phyloP scores from a whole-genome alignment of 1,140 invertebrate genomes.

The Orussus abietinus region DNA sequence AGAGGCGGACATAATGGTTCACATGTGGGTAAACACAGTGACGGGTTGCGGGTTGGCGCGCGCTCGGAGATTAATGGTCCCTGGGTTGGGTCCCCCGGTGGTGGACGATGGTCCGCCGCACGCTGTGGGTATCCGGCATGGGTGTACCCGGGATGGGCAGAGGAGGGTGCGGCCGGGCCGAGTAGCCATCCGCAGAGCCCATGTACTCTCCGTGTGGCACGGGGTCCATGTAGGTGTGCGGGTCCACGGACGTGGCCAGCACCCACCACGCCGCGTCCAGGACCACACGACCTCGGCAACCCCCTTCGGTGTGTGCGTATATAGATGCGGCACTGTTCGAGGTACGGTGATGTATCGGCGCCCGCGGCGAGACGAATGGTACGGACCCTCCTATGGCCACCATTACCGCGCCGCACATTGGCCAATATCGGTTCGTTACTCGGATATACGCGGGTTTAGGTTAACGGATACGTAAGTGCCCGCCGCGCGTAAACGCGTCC shows the following conservation, averaged over 20 bases:
- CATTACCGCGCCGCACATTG: conserved; percentile 43
- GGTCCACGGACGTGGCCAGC: too few species aligned
- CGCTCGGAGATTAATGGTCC: conserved; percentile 50
- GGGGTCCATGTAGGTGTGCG: conserved; percentile 23
- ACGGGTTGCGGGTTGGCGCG: conserved; percentile 52
- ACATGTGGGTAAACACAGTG: conserved; percentile 55
- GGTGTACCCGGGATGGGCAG: conserved; percentile 13
- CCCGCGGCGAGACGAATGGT: conserved; percentile 49
- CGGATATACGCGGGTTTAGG: background rate
- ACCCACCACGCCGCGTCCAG: too few species aligned
- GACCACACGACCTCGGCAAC: too few species aligned
- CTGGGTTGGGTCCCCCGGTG: conserved; percentile 37
- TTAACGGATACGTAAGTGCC: too few species aligned
- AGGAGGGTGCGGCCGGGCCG: conserved; percentile 41
- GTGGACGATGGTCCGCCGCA: too few species aligned
- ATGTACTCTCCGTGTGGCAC: conserved; percentile 35
- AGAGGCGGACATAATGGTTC: conserved; percentile 52
- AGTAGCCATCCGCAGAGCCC: conserved; percentile 42
- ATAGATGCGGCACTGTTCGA: conserved; percentile 35
- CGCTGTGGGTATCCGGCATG: background rate
- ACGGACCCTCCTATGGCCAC: conserved; percentile 42
- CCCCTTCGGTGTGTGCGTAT: too few species aligned
- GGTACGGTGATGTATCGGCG: conserved; percentile 49
- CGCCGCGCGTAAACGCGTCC: too few species aligned
- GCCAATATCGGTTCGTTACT: conserved; percentile 35